Percentiles rank a stretch among this genome's conserved stretches.
Evolutionary conservation across 2,888 invertebrate species (phyloP).

Genomic region (Polydrusus pterygomalis): DNA sequence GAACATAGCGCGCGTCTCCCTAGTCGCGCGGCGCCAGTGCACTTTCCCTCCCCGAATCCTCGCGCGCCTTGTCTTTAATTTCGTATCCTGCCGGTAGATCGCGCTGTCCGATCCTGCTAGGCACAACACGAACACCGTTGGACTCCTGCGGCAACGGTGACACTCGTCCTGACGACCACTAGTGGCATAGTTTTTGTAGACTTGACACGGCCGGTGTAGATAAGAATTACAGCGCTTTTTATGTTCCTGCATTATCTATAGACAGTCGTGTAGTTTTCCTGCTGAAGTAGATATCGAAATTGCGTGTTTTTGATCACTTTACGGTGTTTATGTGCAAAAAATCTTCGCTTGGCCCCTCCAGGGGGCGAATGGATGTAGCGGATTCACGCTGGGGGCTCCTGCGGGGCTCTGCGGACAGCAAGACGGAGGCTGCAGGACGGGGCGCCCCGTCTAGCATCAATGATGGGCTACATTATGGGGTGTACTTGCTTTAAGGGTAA

Average conservation of each 20-base stretch:
- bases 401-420: slow-evolving; percentile 53
- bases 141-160: slow-evolving; percentile 62
- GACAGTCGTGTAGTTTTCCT: slow-evolving; percentile 4
- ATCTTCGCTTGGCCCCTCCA: slow-evolving; percentile 37
- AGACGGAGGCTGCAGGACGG: slow-evolving; percentile 59
- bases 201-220: slow-evolving; percentile 32
- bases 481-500: slow-evolving; percentile 94
- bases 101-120: slow-evolving; percentile 54
- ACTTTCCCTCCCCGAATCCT: slow-evolving; percentile 28
- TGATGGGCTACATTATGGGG: slow-evolving; percentile 97
- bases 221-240: slow-evolving; percentile 12
- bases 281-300: slow-evolving; percentile 7
- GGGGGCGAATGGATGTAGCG: slow-evolving; percentile 61
- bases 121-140: slow-evolving; percentile 58
- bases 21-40: slow-evolving; percentile 36
- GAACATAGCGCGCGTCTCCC: slow-evolving; percentile 38
- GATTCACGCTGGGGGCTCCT: slow-evolving; percentile 47
- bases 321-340: slow-evolving; percentile 50
- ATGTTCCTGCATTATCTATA: slow-evolving; percentile 13
- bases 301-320: slow-evolving; percentile 5
- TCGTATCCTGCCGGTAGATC: slow-evolving; percentile 40
- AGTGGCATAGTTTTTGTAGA: slow-evolving; percentile 53
- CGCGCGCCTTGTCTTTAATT: slow-evolving; percentile 29
- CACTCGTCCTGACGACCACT: slow-evolving; percentile 59
- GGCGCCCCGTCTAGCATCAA: slow-evolving; percentile 76